phyloP scores from a whole-genome alignment of 2,797 vertebrate species.

The Linurgus olivaceus region DNA sequence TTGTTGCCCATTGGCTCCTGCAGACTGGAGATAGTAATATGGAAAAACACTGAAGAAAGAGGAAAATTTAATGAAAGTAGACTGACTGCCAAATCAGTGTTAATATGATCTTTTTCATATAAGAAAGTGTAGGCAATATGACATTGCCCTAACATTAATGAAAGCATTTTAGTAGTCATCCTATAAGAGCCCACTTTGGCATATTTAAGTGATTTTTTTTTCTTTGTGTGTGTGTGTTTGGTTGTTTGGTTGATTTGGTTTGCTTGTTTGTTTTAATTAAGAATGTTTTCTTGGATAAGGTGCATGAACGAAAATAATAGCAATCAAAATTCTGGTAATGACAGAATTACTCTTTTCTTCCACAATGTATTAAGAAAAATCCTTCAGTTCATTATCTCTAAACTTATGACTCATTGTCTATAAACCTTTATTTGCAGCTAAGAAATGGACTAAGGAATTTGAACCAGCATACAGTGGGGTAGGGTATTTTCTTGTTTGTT shows the following conservation, averaged over 20 bases:
- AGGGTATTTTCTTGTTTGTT: background rate
- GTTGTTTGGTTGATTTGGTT: background rate
- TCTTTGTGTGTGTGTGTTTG: no score
- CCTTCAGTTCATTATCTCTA: background rate
- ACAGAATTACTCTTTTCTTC: background rate
- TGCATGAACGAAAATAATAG: background rate
- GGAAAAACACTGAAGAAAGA: background rate
- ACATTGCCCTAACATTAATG: background rate
- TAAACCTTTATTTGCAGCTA: background rate
- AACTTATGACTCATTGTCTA: background rate
- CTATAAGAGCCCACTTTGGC: background rate
- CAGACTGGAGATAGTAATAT: background rate
- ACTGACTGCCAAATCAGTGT: background rate
- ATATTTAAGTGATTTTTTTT: background rate
- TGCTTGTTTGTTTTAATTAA: background rate
- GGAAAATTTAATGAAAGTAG: slow-evolving; percentile 26
- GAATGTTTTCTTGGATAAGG: background rate
- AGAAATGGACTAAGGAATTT: background rate
- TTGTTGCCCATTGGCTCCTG: slow-evolving; percentile 31
- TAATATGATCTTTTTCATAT: background rate
- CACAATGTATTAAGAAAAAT: background rate
- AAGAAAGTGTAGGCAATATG: background rate
- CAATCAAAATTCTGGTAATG: background rate
- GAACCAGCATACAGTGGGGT: background rate
- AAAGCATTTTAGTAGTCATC: background rate